Conservation (phyloP, 2,113 vertebrate species). For the Macquaria ambigua region DNA sequence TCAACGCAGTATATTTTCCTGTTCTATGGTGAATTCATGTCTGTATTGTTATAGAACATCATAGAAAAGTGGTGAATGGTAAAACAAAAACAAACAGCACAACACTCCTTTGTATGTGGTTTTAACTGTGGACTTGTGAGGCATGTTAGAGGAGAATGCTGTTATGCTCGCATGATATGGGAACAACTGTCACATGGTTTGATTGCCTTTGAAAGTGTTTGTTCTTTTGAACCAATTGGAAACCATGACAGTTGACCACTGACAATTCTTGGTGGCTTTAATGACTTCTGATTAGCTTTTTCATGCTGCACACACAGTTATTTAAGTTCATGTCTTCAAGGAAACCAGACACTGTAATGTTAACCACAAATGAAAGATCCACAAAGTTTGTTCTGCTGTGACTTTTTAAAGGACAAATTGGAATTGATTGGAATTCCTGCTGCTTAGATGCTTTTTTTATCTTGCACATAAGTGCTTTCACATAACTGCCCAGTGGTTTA, state of each 20-base stretch:
- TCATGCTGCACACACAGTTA: background rate
- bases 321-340: background rate
- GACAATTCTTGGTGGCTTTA: background rate
- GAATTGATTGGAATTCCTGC: background rate
- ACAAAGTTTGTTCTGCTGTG: conserved; percentile 1
- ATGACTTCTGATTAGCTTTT: background rate
- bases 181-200: background rate
- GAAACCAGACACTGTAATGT: background rate
- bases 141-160: background rate
- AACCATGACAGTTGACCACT: background rate
- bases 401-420: conserved; percentile 1
- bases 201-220: too few relatives aligned
- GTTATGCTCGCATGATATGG: background rate
- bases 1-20: background rate
- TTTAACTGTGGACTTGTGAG: background rate
- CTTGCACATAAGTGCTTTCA: background rate
- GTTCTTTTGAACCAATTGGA: background rate
- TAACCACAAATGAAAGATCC: background rate
- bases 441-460: background rate
- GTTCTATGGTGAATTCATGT: background rate
- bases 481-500: background rate
- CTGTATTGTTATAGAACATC: too few relatives aligned
- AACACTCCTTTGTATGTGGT: background rate
- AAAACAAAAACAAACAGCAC: too few relatives aligned
- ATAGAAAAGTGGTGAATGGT: background rate